Percentiles rank a stretch among this genome's conserved stretches.
Conservation (phyloP, 2,888 invertebrate genomes). For the Volucella zonaria region DNA sequence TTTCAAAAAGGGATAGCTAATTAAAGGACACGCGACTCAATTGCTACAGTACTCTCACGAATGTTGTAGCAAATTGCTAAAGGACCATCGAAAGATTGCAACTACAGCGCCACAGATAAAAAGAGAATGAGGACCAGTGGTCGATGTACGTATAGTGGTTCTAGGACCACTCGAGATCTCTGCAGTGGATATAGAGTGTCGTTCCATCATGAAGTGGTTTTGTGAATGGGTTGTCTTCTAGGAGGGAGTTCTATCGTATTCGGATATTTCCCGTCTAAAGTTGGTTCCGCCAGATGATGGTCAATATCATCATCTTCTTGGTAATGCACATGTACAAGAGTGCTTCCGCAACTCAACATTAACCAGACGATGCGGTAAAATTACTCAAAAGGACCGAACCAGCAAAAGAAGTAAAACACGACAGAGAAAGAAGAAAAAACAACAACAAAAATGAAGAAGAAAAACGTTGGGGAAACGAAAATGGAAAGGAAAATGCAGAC, state of each 20-base stretch:
- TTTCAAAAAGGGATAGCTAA: constrained; percentile 70
- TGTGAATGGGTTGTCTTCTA: constrained; percentile 5
- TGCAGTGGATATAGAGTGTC: constrained; percentile 43
- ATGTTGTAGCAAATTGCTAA: constrained; percentile 44
- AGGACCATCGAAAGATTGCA: constrained; percentile 46
- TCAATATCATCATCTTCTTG: constrained; percentile 54
- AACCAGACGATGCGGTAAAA: constrained; percentile 59
- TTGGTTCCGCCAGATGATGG: constrained; percentile 31
- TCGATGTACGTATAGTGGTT: constrained; percentile 15
- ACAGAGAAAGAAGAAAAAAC: not conserved
- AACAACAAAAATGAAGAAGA: constrained; percentile 13
- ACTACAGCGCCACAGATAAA: constrained; percentile 1
- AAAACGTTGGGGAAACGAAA: not conserved
- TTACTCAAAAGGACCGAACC: constrained; percentile 33
- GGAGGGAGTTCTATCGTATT: not conserved
- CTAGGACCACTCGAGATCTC: constrained; percentile 31
- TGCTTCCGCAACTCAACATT: constrained; percentile 26
- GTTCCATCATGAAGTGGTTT: constrained; percentile 45
- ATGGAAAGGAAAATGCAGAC: constrained; percentile 19
- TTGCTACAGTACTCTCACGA: constrained; percentile 38
- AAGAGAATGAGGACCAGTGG: constrained; percentile 1
- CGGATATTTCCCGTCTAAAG: not conserved
- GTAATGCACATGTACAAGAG: constrained; percentile 7
- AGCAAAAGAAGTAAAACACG: not conserved
- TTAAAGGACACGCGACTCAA: constrained; percentile 70